Evolutionary conservation across 2,888 invertebrate species (phyloP).

Genomic region (Drosophila lutescens): DNA sequence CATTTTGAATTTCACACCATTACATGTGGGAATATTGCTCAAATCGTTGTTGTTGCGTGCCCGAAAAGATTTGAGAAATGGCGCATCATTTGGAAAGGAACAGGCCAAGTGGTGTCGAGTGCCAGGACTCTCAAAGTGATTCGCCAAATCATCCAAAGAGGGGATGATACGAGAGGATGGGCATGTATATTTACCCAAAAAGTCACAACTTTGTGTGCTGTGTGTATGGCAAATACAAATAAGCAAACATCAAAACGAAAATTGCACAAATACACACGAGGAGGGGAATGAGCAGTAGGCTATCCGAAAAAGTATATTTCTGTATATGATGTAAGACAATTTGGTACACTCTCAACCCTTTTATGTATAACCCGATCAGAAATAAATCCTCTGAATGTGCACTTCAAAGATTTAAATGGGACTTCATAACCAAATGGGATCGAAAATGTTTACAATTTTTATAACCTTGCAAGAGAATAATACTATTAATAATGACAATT

Average conservation of each 20-base stretch:
- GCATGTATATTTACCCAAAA: slow-evolving; percentile 58
- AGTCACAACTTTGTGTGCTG: slow-evolving; percentile 60
- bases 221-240: slow-evolving; percentile 67
- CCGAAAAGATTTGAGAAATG: slow-evolving; percentile 70
- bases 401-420: background rate
- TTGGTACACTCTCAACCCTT: background rate
- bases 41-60: slow-evolving; percentile 36
- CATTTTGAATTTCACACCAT: slow-evolving; percentile 77
- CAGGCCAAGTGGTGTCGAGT: slow-evolving; percentile 68
- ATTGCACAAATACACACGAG: slow-evolving; percentile 43
- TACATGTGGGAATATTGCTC: slow-evolving; percentile 40
- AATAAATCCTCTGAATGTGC: background rate
- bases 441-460: background rate
- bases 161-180: background rate
- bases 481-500: no score
- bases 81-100: slow-evolving; percentile 64
- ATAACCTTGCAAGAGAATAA: no score
- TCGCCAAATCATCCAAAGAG: slow-evolving; percentile 58
- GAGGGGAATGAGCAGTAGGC: slow-evolving; percentile 26
- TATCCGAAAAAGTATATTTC: slow-evolving; percentile 7
- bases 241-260: slow-evolving; percentile 50
- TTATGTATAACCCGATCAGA: background rate
- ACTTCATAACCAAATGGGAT: rapidly evolving
- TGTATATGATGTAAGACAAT: slow-evolving; percentile 8
- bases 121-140: slow-evolving; percentile 42